Percentiles rank a stretch among this genome's conserved stretches.
These are phyloP conservation scores for Eueides isabella DNA, from an alignment of 1,140 invertebrate genomes.

Conservation along the genomic window DNA sequence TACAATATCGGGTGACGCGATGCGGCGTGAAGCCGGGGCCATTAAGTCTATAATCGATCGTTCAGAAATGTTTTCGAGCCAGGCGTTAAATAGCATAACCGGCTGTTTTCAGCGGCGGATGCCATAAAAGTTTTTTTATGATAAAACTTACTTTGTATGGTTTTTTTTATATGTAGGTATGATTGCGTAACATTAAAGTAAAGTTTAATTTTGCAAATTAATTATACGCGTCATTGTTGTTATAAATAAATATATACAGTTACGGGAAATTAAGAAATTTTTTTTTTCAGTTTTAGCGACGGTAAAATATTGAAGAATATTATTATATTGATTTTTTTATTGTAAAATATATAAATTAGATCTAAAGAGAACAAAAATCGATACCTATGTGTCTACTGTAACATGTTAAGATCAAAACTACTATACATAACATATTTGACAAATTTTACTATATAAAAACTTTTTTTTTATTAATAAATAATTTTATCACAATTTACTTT, in stretches of 20 bases:
- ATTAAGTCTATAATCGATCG: slow-evolving; percentile 76
- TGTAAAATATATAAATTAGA: no score
- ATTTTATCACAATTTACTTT: no score
- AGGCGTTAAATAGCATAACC: slow-evolving; percentile 64
- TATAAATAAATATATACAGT: not conserved
- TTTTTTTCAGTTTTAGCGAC: not conserved
- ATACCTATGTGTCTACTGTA: no score
- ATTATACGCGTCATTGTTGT: not conserved
- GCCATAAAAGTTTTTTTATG: slow-evolving; percentile 69
- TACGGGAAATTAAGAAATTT: no score
- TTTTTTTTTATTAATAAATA: no score
- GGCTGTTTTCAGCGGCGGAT: slow-evolving; percentile 64
- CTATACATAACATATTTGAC: no score
- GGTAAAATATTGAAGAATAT: not conserved
- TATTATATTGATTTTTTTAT: no score
- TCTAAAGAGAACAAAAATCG: no score
- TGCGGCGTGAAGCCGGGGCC: slow-evolving; percentile 49
- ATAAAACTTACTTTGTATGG: slow-evolving; percentile 41
- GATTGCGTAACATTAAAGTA: slow-evolving; percentile 55
- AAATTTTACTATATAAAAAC: no score
- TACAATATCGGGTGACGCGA: slow-evolving; percentile 19
- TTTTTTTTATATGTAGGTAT: slow-evolving; percentile 43
- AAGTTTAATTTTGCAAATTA: slow-evolving; percentile 1
- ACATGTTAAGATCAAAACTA: no score
- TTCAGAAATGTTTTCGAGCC: slow-evolving; percentile 70